phyloP scores from a whole-genome alignment of 2,888 invertebrate species.

The Drosophila neonasuta region DNA sequence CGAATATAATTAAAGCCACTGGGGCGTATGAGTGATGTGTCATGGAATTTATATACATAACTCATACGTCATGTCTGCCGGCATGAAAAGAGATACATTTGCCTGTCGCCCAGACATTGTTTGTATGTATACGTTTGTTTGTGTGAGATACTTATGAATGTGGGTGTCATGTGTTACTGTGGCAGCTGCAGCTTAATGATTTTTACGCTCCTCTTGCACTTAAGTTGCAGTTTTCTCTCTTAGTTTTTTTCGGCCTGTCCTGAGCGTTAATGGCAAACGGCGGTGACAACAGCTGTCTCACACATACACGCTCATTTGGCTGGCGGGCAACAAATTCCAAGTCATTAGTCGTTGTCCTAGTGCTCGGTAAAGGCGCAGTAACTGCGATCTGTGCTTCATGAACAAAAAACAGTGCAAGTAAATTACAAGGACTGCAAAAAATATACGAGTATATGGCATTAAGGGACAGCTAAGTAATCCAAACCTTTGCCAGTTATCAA shows the following conservation, averaged over 20 bases:
- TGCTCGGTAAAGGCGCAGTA: slow-evolving; percentile 10
- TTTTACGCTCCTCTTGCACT: slow-evolving; percentile 66
- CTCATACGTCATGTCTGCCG: slow-evolving; percentile 69
- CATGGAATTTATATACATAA: slow-evolving; percentile 61
- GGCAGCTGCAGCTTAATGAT: slow-evolving; percentile 73
- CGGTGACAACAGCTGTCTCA: slow-evolving; percentile 65
- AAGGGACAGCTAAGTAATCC: slow-evolving; percentile 22
- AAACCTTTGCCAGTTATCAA: slow-evolving; percentile 10
- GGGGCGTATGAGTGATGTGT: slow-evolving; percentile 63
- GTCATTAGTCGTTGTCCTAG: slow-evolving; percentile 71
- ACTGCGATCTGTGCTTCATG: slow-evolving; percentile 25
- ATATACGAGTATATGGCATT: slow-evolving; percentile 42
- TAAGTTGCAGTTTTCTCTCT: slow-evolving; percentile 54
- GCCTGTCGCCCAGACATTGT: slow-evolving; percentile 30
- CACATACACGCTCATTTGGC: slow-evolving; percentile 64
- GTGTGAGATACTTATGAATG: slow-evolving; percentile 4
- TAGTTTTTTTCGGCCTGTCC: slow-evolving; percentile 30
- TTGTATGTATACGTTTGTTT: slow-evolving; percentile 13
- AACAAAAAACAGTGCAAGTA: slow-evolving; percentile 45
- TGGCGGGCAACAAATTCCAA: slow-evolving; percentile 72
- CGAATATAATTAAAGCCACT: slow-evolving; percentile 58
- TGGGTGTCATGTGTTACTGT: slow-evolving; percentile 33
- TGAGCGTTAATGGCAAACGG: slow-evolving; percentile 71
- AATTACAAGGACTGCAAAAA: slow-evolving; percentile 55
- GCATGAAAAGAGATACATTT: slow-evolving; percentile 43